Evolutionary conservation across 1,140 invertebrate species (phyloP).

Genomic region (Drosophila santomea): DNA sequence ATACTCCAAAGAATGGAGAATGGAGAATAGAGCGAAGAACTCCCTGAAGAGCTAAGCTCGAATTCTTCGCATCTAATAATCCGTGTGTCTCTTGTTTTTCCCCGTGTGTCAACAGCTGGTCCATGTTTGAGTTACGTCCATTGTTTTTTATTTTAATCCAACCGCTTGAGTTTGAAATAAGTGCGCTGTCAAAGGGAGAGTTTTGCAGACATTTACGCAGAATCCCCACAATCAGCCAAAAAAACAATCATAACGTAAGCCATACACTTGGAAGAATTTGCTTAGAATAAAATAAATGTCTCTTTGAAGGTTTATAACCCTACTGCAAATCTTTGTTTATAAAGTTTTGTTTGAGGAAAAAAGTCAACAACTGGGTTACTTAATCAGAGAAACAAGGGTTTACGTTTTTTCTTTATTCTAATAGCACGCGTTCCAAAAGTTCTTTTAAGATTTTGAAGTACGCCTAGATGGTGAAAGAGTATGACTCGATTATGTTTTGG

Average conservation of each 20-base stretch:
- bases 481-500: no score
- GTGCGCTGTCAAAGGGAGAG: neutral
- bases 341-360: no score
- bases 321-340: no score
- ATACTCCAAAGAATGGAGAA: constrained; percentile 9
- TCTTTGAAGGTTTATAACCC: no score
- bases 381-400: no score
- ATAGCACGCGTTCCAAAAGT: no score
- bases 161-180: neutral
- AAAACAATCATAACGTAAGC: neutral
- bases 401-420: no score
- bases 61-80: constrained; percentile 13
- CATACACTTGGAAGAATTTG: neutral
- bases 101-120: constrained; percentile 20
- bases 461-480: no score
- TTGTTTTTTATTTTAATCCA: constrained; percentile 21
- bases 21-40: constrained; percentile 2
- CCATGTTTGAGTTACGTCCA: constrained; percentile 9
- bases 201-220: constrained; percentile 2
- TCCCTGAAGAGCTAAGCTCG: neutral
- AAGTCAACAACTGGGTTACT: no score
- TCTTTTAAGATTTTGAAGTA: no score
- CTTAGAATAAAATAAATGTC: no score
- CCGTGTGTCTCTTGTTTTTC: neutral
- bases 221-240: neutral